Conservation (phyloP, 2,113 vertebrate genomes). For the Halcyon malimbica region DNA sequence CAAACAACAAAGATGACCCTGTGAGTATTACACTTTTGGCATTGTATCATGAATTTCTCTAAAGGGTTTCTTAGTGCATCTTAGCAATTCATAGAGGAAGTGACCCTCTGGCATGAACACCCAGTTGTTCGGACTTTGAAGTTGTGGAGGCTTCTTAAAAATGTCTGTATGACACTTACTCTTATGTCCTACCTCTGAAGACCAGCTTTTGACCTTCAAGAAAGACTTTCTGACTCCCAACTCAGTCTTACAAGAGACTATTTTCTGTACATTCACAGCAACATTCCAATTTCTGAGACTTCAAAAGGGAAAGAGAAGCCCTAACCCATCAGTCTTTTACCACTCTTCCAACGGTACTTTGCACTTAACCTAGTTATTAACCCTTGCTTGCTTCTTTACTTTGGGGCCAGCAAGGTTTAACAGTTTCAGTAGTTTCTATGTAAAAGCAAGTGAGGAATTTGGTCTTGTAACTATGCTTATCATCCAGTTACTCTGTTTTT, state of each 20-base stretch:
- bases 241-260: neutral
- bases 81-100: slow-evolving; percentile 64
- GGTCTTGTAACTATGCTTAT: neutral
- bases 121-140: slow-evolving; percentile 67
- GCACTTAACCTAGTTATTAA: neutral
- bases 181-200: slow-evolving; percentile 1
- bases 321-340: neutral
- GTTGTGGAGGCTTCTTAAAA: slow-evolving; percentile 38
- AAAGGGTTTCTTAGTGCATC: slow-evolving; percentile 30
- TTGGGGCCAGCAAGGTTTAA: neutral
- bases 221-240: neutral
- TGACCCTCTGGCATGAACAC: slow-evolving; percentile 47
- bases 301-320: neutral
- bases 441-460: neutral
- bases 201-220: slow-evolving; percentile 37
- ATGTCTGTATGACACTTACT: neutral
- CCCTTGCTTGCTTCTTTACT: neutral
- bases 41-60: neutral
- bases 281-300: neutral
- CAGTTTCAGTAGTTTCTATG: neutral
- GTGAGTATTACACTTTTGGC: neutral
- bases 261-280: slow-evolving; percentile 1
- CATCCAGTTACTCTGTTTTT: neutral
- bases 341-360: neutral
- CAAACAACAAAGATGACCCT: neutral